Evolutionary conservation across 2,797 vertebrate species (phyloP).

Genomic region (Erithacus rubecula): DNA sequence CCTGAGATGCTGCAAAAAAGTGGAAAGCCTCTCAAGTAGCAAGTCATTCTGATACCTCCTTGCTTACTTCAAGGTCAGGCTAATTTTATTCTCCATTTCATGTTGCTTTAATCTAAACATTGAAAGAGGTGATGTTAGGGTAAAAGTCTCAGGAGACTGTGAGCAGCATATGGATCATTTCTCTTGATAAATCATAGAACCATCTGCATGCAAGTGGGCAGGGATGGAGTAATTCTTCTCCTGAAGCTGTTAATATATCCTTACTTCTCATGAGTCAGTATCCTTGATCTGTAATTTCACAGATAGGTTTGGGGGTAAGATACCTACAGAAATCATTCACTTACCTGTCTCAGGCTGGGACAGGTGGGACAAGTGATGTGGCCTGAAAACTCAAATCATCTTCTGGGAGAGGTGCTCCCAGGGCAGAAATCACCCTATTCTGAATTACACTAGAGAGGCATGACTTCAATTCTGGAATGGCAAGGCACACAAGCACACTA

Average conservation of each 20-base stretch:
- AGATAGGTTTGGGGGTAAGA: neutral
- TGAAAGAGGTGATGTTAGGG: slow-evolving; percentile 11
- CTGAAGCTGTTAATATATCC: neutral
- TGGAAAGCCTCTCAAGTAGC: slow-evolving; percentile 46
- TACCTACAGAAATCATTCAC: neutral
- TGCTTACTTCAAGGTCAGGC: slow-evolving; percentile 54
- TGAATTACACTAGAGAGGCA: neutral
- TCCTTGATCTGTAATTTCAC: neutral
- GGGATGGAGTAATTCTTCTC: neutral
- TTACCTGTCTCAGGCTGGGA: neutral
- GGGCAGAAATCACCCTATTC: neutral
- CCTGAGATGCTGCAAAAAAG: slow-evolving; percentile 26
- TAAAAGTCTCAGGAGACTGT: neutral
- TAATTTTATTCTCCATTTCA: slow-evolving; percentile 34
- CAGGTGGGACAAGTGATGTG: neutral
- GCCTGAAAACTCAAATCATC: neutral
- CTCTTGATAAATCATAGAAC: neutral
- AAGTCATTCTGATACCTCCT: slow-evolving; percentile 60
- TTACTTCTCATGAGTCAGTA: neutral
- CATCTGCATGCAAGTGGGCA: neutral
- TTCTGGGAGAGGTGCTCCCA: neutral
- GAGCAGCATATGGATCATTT: slow-evolving; percentile 6
- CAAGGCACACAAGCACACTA: neutral
- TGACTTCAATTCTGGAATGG: neutral
- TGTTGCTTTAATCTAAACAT: slow-evolving; percentile 8